Base-by-base conservation (phyloP, 1,140 invertebrate species). In the Philopotamus ludificatus region DNA sequence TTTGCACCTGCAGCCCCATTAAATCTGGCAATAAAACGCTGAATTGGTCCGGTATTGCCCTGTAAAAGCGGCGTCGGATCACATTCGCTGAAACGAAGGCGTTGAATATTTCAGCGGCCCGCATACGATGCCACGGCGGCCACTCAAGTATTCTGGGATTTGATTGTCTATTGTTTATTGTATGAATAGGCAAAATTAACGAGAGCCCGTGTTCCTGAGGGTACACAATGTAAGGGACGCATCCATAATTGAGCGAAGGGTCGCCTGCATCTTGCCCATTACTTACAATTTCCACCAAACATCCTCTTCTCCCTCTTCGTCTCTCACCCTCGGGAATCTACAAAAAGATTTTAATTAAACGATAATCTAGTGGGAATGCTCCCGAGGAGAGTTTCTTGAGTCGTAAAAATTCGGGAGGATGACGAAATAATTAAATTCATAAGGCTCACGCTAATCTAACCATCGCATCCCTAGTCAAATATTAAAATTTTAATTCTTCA, bases 91-190 rank as follows among this genome's bases (percentile, higher is more conserved):
- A 45, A 60, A 60, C 15, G 39, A 44, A 44, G 25, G 57, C 58
- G 16, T 61, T 61, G 49, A 61, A 61, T 61, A 61, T 61, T 61
- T 61, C 15, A 61, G 44, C 26, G 58, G 3, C 58, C 44, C n/a
- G 18, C 28, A 51, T 15, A 10, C 44, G 20, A 2, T 23, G 12
- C 16, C 44, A 12, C 22, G 42, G 12, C 16, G 3, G 18, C 47
- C 59, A 34, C 59, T 62, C 39, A 28, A 23, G 25, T 22, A 62
- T 62, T 49, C 45, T 22, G 21, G 41, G 54, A 51, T 62, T 62
- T 62, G 59, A 62, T 62, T 62, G 59, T 62, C 59, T 62, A 62
- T 62, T 62, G 59, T 62, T 62, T 62, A 62, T 62, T 62, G 47
- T 62, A 62, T 62, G 59, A 62, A 62, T 62, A 51, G 49, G 59